Conservation (phyloP, 2,113 vertebrate genomes). For the Tenebrosternarchus preto region DNA sequence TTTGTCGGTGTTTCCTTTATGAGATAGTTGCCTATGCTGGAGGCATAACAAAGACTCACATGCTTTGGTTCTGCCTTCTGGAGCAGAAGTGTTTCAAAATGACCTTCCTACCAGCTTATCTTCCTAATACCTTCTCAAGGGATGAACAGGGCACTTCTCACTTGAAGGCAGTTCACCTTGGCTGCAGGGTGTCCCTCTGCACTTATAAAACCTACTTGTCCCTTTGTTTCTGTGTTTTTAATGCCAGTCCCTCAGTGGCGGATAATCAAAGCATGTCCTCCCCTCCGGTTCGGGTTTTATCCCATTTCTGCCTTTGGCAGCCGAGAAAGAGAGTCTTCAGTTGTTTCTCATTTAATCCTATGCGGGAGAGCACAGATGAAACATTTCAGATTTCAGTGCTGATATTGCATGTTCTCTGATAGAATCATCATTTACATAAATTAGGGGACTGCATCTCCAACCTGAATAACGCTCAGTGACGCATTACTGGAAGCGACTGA, state of each 20-base stretch:
- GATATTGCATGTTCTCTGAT: slow-evolving; percentile 40
- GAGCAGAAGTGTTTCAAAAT: slow-evolving; percentile 27
- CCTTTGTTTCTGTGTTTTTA: slow-evolving; percentile 27
- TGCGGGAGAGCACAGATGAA: slow-evolving; percentile 50
- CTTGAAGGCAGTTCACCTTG: slow-evolving; percentile 1
- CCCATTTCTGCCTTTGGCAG: slow-evolving; percentile 25
- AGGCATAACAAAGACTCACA: slow-evolving; percentile 18
- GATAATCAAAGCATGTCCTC: slow-evolving; percentile 42
- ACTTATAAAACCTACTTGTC: slow-evolving; percentile 4
- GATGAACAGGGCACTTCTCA: background rate
- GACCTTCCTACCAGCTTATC: slow-evolving; percentile 33
- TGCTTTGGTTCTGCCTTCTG: background rate
- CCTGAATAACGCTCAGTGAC: slow-evolving; percentile 40
- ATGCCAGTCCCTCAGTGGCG: slow-evolving; percentile 22
- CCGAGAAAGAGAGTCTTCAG: slow-evolving; percentile 2
- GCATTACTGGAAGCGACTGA: slow-evolving; percentile 31
- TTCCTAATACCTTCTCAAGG: background rate
- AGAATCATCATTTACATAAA: slow-evolving; percentile 51
- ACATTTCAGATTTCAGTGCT: slow-evolving; percentile 37
- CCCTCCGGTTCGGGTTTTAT: background rate
- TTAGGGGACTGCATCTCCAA: slow-evolving; percentile 41
- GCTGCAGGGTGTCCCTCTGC: background rate
- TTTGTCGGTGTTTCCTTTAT: slow-evolving; percentile 30
- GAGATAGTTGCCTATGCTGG: slow-evolving; percentile 10
- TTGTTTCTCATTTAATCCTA: slow-evolving; percentile 28